phyloP scores from a whole-genome alignment of 2,888 invertebrate genomes.

The Hermaeophaga mercurialis region DNA sequence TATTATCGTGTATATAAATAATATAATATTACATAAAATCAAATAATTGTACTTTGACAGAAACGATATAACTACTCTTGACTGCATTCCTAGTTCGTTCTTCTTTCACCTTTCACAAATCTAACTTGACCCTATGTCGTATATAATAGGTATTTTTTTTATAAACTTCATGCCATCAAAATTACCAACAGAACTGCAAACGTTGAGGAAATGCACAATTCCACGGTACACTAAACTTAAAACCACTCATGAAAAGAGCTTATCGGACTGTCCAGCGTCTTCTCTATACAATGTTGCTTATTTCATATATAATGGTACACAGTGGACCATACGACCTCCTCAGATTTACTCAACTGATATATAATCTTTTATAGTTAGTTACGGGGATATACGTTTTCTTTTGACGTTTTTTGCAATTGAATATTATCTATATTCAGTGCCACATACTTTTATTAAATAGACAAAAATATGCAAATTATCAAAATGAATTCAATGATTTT shows the following conservation, averaged over 20 bases:
- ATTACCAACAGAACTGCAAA: slow-evolving; percentile 31
- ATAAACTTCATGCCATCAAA: slow-evolving; percentile 32
- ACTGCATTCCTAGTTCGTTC: not conserved
- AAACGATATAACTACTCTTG: too few relatives aligned
- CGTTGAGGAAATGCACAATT: slow-evolving; percentile 38
- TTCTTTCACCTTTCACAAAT: not conserved
- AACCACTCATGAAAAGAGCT: slow-evolving; percentile 30
- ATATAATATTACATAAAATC: too few relatives aligned
- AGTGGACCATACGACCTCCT: not conserved
- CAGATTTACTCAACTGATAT: not conserved
- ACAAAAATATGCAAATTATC: too few relatives aligned
- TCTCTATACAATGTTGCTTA: slow-evolving; percentile 18
- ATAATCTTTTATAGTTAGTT: too few relatives aligned
- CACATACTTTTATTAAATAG: too few relatives aligned
- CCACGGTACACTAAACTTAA: slow-evolving; percentile 33
- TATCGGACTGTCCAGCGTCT: slow-evolving; percentile 19
- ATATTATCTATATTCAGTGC: too few relatives aligned
- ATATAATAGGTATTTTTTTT: slow-evolving; percentile 20
- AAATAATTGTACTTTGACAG: too few relatives aligned
- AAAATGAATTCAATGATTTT: too few relatives aligned
- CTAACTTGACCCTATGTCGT: not conserved
- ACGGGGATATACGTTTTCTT: too few relatives aligned
- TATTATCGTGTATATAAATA: too few relatives aligned
- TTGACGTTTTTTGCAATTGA: too few relatives aligned
- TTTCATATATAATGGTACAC: slow-evolving; percentile 13